A percentile compares a stretch with the other conserved stretches of the same genome.
Evolutionary conservation across 2,113 vertebrate genomes (phyloP).

Genomic region (Centropristis striata): DNA sequence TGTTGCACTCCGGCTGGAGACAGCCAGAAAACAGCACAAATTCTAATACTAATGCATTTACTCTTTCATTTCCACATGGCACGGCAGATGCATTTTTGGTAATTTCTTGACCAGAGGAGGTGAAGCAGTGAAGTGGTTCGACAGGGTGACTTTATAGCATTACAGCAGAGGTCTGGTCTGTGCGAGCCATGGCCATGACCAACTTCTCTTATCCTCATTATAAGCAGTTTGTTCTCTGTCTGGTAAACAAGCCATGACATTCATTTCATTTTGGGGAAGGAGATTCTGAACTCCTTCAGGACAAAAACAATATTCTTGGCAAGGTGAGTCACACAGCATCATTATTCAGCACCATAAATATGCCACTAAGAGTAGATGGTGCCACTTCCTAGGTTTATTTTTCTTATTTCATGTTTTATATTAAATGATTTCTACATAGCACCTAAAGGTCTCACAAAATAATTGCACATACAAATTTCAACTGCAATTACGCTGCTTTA

Average conservation of each 20-base stretch:
- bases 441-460: background rate
- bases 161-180: background rate
- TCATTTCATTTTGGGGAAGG: conserved; percentile 33
- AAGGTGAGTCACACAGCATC: background rate
- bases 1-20: conserved; percentile 47
- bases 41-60: conserved; percentile 40
- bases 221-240: conserved; percentile 35
- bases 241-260: conserved; percentile 40
- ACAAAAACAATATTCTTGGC: conserved; percentile 22
- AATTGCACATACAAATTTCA: background rate
- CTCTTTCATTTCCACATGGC: conserved; percentile 36
- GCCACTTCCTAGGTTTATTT: background rate
- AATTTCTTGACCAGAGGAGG: conserved; percentile 50
- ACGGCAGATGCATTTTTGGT: conserved; percentile 42
- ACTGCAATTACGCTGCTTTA: background rate
- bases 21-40: conserved; percentile 42
- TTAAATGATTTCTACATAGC: background rate
- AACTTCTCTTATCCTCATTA: conserved; percentile 37
- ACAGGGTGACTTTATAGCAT: background rate
- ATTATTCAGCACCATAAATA: conserved; percentile 13
- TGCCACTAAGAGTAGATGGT: background rate
- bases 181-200: conserved; percentile 4
- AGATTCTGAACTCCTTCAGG: conserved; percentile 28
- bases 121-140: conserved; percentile 17
- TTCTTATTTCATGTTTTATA: background rate